Percentiles rank a stretch among this genome's conserved stretches.
Conservation (phyloP, 2,113 vertebrate species). For the Oxygymnocypris stewartii region DNA sequence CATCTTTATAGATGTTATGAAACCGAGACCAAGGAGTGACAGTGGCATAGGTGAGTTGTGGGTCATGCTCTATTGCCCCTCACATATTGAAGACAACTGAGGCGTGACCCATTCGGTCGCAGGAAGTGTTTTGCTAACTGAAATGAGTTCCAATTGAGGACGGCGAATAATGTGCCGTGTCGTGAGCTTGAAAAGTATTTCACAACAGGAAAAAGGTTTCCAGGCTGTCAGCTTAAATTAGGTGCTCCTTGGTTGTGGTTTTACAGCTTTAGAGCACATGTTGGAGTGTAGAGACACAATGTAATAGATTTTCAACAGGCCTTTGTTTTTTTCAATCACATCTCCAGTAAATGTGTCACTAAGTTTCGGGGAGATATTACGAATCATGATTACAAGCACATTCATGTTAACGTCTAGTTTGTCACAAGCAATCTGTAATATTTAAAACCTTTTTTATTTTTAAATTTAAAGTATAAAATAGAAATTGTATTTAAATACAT, state of each 20-base stretch:
- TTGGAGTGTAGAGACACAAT: slow-evolving; percentile 51
- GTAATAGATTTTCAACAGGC: slow-evolving; percentile 21
- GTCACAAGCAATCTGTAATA: not conserved
- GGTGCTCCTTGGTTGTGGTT: slow-evolving; percentile 63
- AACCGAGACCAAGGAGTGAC: slow-evolving; percentile 25
- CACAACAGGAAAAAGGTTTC: slow-evolving; percentile 72
- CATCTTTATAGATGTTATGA: slow-evolving; percentile 37
- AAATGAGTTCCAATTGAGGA: slow-evolving; percentile 52
- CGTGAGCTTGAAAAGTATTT: slow-evolving; percentile 50
- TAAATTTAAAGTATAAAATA: not conserved
- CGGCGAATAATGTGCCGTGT: slow-evolving; percentile 48
- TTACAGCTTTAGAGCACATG: slow-evolving; percentile 66
- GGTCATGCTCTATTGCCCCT: slow-evolving; percentile 45
- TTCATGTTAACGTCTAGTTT: not conserved
- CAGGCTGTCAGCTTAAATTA: slow-evolving; percentile 63
- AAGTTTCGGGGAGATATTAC: not conserved
- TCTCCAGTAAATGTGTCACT: not conserved
- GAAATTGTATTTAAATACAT: too few relatives aligned
- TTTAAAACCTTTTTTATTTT: not conserved
- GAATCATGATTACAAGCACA: not conserved
- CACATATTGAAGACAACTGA: slow-evolving; percentile 52
- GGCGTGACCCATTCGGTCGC: slow-evolving; percentile 45
- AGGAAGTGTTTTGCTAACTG: slow-evolving; percentile 50
- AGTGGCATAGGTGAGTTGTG: slow-evolving; percentile 43
- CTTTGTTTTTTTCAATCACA: slow-evolving; percentile 14